Conservation (phyloP, 2,888 invertebrate species). For the Melolontha melolontha region DNA sequence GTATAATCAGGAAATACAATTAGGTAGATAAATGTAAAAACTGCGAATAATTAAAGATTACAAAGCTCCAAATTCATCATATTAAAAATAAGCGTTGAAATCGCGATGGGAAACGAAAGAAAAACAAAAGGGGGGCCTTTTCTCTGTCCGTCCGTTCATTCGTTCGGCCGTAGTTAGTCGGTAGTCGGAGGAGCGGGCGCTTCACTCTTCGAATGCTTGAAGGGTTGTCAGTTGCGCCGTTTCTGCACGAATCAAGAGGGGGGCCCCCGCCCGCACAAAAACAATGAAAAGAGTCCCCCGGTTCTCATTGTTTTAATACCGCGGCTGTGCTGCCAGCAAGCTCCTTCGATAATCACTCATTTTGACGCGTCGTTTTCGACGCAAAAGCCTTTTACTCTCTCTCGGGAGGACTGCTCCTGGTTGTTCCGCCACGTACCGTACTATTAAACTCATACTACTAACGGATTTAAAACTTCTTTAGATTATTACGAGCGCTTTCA, state of each 20-base stretch:
- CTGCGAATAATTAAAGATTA: conserved; percentile 66
- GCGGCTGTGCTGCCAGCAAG: conserved; percentile 43
- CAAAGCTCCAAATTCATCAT: conserved; percentile 67
- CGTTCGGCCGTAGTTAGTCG: no score
- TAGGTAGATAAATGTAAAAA: conserved; percentile 67
- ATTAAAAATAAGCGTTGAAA: conserved; percentile 66
- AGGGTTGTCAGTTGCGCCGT: conserved; percentile 65
- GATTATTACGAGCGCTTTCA: conserved; percentile 36
- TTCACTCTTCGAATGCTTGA: conserved; percentile 53
- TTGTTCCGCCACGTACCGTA: no score
- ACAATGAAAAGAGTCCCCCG: conserved; percentile 65
- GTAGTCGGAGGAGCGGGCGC: conserved; percentile 53
- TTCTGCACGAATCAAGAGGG: conserved; percentile 56
- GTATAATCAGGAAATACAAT: conserved; percentile 65
- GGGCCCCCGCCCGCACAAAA: conserved; percentile 57
- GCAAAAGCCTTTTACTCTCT: conserved; percentile 16
- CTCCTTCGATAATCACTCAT: conserved; percentile 62
- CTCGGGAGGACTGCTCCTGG: neutral
- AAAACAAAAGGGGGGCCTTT: conserved; percentile 61
- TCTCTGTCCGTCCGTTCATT: no score
- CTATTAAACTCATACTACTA: neutral
- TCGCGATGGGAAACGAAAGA: conserved; percentile 64
- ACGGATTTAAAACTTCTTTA: conserved; percentile 15
- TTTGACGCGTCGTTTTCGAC: conserved; percentile 52
- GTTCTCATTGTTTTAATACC: conserved; percentile 44